Base-by-base conservation (phyloP, 2,113 vertebrate genomes). In the Antennarius striatus region DNA sequence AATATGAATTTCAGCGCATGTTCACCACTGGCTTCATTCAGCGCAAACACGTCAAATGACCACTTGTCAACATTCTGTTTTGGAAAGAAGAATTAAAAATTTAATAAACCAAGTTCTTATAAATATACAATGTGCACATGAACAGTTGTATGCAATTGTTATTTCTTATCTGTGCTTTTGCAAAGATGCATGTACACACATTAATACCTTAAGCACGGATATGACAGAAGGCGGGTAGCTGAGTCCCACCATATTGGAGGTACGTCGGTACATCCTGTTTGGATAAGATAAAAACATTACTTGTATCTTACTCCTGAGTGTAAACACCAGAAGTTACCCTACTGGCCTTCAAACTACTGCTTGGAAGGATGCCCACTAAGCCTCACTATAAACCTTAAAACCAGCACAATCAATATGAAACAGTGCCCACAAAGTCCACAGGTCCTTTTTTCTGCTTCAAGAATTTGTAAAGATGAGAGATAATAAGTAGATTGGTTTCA, bases 1-100 rank as follows among this genome's bases (percentile, higher is more conserved):
- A 99, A 98, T 91, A 98, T 98, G 90, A 98, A 99, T 90, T 99
- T 99, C 81, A 99, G 92, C 0, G 96, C 94, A 40, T 99, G 98
- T 69, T 99, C 96, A 1, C 96, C 95, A 42, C 97, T 98, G 80
- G 95, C 94, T 17, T 99, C 96, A 0, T 98, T 98, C 68, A 99
- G 92, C 47, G 95, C 95, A 83, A 99, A 99, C 64, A 98, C 96
- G 45, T 99, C 95, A 63, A 99, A 99, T 12, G 97, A 96, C 97
- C 97, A 99, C 60, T 94, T 95, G 89, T 99, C 98, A 72, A 98
- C 93, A 83, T 97, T 93, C 98, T 99, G 90, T 28, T 39, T 16
- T 15, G 30, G 81, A 76, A 43, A 80, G 45, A 59, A 60, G 59
- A 10, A 63, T 22, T 10, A 57, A 2, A 60, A 50, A 39, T 6